These are phyloP conservation scores for Dastarcus helophoroides DNA, from an alignment of 2,888 invertebrate genomes.

Conservation along the genomic window DNA sequence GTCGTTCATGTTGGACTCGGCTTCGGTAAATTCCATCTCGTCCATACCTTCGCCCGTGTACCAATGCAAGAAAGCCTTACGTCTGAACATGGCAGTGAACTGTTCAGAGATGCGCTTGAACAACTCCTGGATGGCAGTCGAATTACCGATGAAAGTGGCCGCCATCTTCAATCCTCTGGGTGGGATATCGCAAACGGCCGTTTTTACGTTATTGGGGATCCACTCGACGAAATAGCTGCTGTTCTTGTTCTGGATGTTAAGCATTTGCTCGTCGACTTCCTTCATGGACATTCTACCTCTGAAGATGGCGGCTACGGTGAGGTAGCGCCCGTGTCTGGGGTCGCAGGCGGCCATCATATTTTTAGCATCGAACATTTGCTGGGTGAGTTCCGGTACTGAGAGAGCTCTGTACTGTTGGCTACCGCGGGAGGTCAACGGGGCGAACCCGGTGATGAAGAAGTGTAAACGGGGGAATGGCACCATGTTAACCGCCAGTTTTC, in stretches of 20 bases:
- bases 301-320: constrained; percentile 86
- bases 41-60: constrained; percentile 97
- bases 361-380: constrained; percentile 90
- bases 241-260: constrained; percentile 93
- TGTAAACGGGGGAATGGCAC: constrained; percentile 94
- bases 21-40: constrained; percentile 94
- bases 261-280: constrained; percentile 84
- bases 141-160: constrained; percentile 88
- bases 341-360: constrained; percentile 98
- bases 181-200: constrained; percentile 88
- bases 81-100: constrained; percentile 91
- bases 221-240: constrained; percentile 81
- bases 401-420: constrained; percentile 85
- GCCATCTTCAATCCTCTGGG: constrained; percentile 89
- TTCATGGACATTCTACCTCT: constrained; percentile 86
- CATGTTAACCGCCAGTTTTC: constrained; percentile 92
- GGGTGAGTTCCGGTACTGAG: constrained; percentile 85
- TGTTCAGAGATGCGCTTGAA: constrained; percentile 88
- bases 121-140: constrained; percentile 85
- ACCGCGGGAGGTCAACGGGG: constrained; percentile 80
- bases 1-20: constrained; percentile 92
- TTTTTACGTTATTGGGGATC: constrained; percentile 93
- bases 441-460: constrained; percentile 94
- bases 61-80: constrained; percentile 97
- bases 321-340: constrained; percentile 82